Percentiles rank a stretch among this genome's conserved stretches.
These are phyloP conservation scores for Drosophila setifemur DNA, from an alignment of 1,140 invertebrate species.

Conservation along the genomic window DNA sequence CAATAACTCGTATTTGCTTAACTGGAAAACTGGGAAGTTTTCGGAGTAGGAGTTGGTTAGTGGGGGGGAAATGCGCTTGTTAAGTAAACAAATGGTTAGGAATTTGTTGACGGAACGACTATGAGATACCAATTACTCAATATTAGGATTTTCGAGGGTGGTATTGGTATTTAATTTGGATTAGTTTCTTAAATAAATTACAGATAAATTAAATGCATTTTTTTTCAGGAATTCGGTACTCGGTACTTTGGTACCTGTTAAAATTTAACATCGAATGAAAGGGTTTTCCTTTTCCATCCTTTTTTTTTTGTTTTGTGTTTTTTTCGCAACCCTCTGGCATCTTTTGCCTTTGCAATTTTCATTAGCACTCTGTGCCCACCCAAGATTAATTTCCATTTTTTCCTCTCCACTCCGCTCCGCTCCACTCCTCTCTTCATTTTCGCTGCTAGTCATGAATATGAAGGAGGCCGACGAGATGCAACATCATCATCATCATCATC, in stretches of 20 bases:
- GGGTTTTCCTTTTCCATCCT: constrained; percentile 4
- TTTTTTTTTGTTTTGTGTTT: too few relatives aligned
- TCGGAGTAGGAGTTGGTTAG: too few relatives aligned
- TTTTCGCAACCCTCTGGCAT: too few relatives aligned
- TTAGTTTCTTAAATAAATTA: background rate
- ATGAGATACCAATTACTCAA: background rate
- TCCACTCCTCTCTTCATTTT: constrained; percentile 3
- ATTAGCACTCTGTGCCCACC: constrained; percentile 18
- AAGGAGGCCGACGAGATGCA: constrained; percentile 34
- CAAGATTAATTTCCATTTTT: constrained; percentile 45
- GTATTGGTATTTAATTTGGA: background rate
- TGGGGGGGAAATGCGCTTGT: too few relatives aligned
- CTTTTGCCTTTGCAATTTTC: constrained; percentile 27
- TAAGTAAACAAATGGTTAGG: too few relatives aligned
- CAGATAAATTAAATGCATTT: too few relatives aligned
- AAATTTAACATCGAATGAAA: constrained; percentile 1
- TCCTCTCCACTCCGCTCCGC: background rate
- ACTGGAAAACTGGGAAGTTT: constrained; percentile 10
- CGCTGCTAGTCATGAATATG: constrained; percentile 66
- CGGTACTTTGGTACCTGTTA: background rate
- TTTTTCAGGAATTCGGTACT: too few relatives aligned
- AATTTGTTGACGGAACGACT: too few relatives aligned
- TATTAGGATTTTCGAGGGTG: background rate
- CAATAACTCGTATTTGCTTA: constrained; percentile 21
- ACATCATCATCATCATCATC: constrained; percentile 21